Percentiles rank a stretch among this genome's conserved stretches.
These are phyloP conservation scores for Gambusia holbrooki DNA, from an alignment of 2,113 vertebrate genomes.

Conservation along the genomic window DNA sequence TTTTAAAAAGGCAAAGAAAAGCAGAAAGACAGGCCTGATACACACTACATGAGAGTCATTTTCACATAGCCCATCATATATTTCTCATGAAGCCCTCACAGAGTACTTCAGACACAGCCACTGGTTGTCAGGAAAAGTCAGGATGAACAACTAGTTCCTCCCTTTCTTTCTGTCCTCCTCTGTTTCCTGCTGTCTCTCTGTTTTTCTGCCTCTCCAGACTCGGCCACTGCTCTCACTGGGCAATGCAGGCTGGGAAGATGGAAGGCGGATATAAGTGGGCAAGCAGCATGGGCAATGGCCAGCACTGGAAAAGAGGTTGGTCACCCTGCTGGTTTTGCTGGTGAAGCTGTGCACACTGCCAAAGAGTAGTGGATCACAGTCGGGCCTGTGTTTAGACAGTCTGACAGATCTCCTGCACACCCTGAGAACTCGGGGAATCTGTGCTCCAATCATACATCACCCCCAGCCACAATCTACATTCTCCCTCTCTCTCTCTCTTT, in stretches of 20 bases:
- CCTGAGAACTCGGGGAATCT: slow-evolving; percentile 61
- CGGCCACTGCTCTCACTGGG: slow-evolving; percentile 32
- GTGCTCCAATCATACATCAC: slow-evolving; percentile 62
- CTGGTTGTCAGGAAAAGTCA: slow-evolving; percentile 70
- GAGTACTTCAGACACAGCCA: slow-evolving; percentile 67
- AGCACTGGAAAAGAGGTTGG: slow-evolving; percentile 17
- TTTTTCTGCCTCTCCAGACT: slow-evolving; percentile 27
- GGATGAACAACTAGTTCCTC: slow-evolving; percentile 73
- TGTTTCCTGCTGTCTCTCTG: slow-evolving; percentile 7
- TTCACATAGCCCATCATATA: slow-evolving; percentile 78
- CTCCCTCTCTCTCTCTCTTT: slow-evolving; percentile 48
- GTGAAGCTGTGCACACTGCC: slow-evolving; percentile 50
- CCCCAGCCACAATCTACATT: slow-evolving; percentile 67
- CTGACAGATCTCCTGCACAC: slow-evolving; percentile 76
- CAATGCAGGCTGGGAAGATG: slow-evolving; percentile 33
- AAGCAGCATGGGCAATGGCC: slow-evolving; percentile 20
- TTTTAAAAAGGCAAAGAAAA: slow-evolving; percentile 24
- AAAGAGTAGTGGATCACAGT: slow-evolving; percentile 47
- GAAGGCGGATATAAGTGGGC: slow-evolving; percentile 28
- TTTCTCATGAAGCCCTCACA: slow-evolving; percentile 80
- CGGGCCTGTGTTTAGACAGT: slow-evolving; percentile 70
- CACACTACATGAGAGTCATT: slow-evolving; percentile 77
- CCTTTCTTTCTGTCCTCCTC: slow-evolving; percentile 45
- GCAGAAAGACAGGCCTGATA: slow-evolving; percentile 42
- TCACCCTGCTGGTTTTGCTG: slow-evolving; percentile 45